phyloP scores from a whole-genome alignment of 1,140 invertebrate species.

The Physella acuta region DNA sequence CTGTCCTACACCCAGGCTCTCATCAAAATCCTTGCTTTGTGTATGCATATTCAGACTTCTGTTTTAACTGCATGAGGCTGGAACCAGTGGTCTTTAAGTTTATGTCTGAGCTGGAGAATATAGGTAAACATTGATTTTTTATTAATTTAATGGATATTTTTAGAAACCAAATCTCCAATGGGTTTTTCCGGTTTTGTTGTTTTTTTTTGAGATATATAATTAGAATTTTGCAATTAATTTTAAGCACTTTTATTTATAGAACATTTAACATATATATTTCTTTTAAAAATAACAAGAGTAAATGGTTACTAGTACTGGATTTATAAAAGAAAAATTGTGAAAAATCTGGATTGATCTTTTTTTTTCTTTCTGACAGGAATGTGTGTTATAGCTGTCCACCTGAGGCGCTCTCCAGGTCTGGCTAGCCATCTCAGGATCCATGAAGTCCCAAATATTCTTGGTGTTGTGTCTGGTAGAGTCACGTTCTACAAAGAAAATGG shows the following conservation, averaged over 20 bases:
- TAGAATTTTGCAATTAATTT: no score
- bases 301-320: no score
- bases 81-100: conserved; percentile 80
- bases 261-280: no score
- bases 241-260: no score
- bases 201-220: no score
- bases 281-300: no score
- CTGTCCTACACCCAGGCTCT: conserved; percentile 81
- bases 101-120: conserved; percentile 79
- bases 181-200: no score
- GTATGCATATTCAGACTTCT: conserved; percentile 90
- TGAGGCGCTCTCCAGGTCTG: conserved; percentile 75
- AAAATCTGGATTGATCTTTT: background rate
- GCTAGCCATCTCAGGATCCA: conserved; percentile 77
- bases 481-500: conserved; percentile 62
- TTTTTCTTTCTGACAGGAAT: conserved; percentile 45
- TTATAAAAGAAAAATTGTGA: no score
- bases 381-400: conserved; percentile 76
- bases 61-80: conserved; percentile 83
- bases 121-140: no score
- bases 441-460: conserved; percentile 77
- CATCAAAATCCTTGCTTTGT: conserved; percentile 77
- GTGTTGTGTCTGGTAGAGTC: conserved; percentile 79
- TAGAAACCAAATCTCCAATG: no score
- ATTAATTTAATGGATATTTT: no score